phyloP scores from a whole-genome alignment of 1,140 invertebrate species.

The Battus philenor region DNA sequence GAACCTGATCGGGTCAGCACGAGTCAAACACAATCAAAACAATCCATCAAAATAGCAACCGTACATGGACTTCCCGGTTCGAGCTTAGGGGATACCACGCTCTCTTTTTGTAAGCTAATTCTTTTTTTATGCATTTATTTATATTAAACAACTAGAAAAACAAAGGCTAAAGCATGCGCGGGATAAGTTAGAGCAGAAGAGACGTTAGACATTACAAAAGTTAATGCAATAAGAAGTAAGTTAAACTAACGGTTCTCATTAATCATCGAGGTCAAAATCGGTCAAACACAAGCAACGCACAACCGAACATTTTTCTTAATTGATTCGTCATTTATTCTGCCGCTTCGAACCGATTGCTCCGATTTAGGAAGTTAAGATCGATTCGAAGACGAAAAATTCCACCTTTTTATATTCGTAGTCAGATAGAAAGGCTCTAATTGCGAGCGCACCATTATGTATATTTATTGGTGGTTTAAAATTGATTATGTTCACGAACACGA shows the following conservation, averaged over 20 bases:
- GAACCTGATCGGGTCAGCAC: conserved; percentile 59
- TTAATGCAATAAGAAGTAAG: conserved; percentile 63
- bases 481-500: conserved; percentile 4
- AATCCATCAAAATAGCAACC: conserved; percentile 65
- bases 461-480: conserved; percentile 13
- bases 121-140: no score
- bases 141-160: no score
- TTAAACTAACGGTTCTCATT: conserved; percentile 65
- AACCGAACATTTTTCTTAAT: conserved; percentile 39
- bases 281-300: conserved; percentile 44
- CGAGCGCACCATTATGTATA: conserved; percentile 2
- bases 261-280: conserved; percentile 67
- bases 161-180: no score
- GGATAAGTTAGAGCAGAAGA: conserved; percentile 5
- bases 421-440: conserved; percentile 16
- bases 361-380: conserved; percentile 7
- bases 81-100: conserved; percentile 34
- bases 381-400: conserved; percentile 2
- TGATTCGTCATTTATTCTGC: conserved; percentile 47
- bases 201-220: conserved; percentile 48
- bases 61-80: conserved; percentile 68
- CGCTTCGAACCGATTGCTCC: conserved; percentile 1
- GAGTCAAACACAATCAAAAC: conserved; percentile 58
- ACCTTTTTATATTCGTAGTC: conserved; percentile 11
- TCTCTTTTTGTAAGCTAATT: conserved; percentile 14